These are phyloP conservation scores for Hormaphis cornu DNA, from an alignment of 1,140 invertebrate genomes.

Conservation along the genomic window DNA sequence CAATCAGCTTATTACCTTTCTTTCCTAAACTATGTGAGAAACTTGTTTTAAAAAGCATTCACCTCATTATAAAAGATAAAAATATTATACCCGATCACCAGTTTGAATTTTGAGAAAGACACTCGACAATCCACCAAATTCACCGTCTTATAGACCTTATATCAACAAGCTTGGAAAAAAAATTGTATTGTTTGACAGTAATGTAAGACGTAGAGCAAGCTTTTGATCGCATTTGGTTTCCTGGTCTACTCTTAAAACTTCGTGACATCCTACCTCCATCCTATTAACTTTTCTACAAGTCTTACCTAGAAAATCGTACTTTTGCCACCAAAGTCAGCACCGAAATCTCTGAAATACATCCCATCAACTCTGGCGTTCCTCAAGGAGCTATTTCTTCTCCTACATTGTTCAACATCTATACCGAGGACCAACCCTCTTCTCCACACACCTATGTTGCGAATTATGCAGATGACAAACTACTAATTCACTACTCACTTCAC, in stretches of 20 bases:
- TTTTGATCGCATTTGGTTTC: conserved; percentile 41
- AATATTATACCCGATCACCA: conserved; percentile 40
- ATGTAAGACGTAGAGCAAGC: conserved; percentile 37
- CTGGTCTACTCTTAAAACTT: conserved; percentile 33
- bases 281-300: not conserved
- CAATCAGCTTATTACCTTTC: conserved; percentile 40
- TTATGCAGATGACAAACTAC: not conserved
- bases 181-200: conserved; percentile 33
- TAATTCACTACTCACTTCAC: too few relatives aligned
- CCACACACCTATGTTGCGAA: not conserved
- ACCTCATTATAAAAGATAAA: conserved; percentile 22
- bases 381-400: not conserved
- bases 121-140: conserved; percentile 40
- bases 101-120: conserved; percentile 39
- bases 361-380: not conserved
- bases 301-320: conserved; percentile 5
- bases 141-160: conserved; percentile 34
- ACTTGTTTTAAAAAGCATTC: conserved; percentile 38
- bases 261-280: not conserved
- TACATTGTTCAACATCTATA: not conserved
- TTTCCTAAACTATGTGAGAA: conserved; percentile 40
- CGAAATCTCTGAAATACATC: not conserved
- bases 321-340: not conserved
- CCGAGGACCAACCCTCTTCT: not conserved
- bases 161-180: conserved; percentile 30